These are phyloP conservation scores for Leptodactylus fuscus DNA, from an alignment of 2,113 vertebrate genomes.

Conservation along the genomic window DNA sequence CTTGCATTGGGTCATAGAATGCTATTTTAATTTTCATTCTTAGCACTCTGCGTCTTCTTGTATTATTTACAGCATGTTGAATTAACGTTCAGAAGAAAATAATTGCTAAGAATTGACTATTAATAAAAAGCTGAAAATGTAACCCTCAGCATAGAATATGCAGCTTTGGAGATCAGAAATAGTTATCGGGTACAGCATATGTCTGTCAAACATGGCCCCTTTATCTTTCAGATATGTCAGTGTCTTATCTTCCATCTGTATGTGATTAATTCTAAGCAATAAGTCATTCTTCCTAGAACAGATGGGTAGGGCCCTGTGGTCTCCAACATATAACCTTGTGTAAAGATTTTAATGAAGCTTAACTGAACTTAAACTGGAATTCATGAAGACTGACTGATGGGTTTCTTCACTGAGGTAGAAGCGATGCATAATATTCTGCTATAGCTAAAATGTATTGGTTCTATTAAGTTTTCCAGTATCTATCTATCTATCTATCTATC, in stretches of 20 bases:
- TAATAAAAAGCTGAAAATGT: not conserved
- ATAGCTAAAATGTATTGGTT: not conserved
- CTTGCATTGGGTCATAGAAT: no score
- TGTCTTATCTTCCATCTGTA: slow-evolving; percentile 37
- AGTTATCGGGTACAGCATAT: not conserved
- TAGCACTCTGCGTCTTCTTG: no score
- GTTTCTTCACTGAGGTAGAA: not conserved
- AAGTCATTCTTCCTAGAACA: slow-evolving; percentile 36
- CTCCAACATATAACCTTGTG: slow-evolving; percentile 16
- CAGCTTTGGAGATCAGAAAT: not conserved
- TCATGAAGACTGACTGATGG: slow-evolving; percentile 34
- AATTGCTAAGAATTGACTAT: no score
- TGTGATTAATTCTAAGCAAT: slow-evolving; percentile 36
- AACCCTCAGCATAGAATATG: not conserved
- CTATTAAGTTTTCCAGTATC: no score
- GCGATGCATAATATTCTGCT: not conserved
- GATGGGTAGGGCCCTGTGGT: slow-evolving; percentile 27
- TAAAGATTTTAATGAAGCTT: slow-evolving; percentile 45
- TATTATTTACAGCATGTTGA: no score
- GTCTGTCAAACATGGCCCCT: slow-evolving; percentile 28
- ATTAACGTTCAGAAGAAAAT: no score
- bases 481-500: no score
- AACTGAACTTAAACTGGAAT: slow-evolving; percentile 33
- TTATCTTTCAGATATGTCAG: slow-evolving; percentile 48
- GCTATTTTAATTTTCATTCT: no score